phyloP scores from a whole-genome alignment of 2,113 vertebrate species.

The Xenopus borealis region DNA sequence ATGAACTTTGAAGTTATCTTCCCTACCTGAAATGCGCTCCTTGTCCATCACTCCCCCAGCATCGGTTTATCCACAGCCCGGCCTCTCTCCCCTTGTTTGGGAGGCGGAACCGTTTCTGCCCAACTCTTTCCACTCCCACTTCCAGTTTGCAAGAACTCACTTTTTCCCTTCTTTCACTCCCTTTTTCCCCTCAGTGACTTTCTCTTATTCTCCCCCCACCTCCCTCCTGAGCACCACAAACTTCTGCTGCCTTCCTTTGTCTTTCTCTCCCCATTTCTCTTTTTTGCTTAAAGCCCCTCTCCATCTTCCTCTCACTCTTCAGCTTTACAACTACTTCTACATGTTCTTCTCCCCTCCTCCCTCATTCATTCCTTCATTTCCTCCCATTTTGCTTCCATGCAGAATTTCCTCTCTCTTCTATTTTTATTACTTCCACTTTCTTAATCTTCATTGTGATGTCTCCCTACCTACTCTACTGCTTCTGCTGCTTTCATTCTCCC shows the following conservation, averaged over 20 bases:
- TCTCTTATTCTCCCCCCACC: slow-evolving; percentile 10
- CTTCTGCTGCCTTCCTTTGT: slow-evolving; percentile 1
- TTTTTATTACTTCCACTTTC: neutral
- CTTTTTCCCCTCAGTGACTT: slow-evolving; percentile 10
- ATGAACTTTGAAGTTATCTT: slow-evolving; percentile 25
- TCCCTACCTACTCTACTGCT: too few species aligned
- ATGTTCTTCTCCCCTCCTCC: slow-evolving; percentile 35
- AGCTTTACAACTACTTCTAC: slow-evolving; percentile 11
- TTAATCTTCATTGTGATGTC: too few species aligned
- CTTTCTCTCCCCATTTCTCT: neutral
- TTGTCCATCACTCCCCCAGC: slow-evolving; percentile 46
- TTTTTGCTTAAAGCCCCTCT: neutral
- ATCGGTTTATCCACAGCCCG: slow-evolving; percentile 35
- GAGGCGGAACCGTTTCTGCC: slow-evolving; percentile 20
- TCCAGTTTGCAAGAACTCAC: neutral
- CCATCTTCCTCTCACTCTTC: neutral
- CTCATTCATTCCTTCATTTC: neutral
- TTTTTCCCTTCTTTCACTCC: slow-evolving; percentile 1
- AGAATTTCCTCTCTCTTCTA: too few species aligned
- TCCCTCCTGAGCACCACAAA: neutral
- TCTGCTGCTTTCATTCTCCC: too few species aligned
- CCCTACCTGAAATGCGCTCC: slow-evolving; percentile 44
- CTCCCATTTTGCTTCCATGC: neutral
- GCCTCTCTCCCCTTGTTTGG: slow-evolving; percentile 44
- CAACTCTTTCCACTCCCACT: slow-evolving; percentile 18